phyloP scores from a whole-genome alignment of 2,888 invertebrate genomes.

The Adelphocoris suturalis region DNA sequence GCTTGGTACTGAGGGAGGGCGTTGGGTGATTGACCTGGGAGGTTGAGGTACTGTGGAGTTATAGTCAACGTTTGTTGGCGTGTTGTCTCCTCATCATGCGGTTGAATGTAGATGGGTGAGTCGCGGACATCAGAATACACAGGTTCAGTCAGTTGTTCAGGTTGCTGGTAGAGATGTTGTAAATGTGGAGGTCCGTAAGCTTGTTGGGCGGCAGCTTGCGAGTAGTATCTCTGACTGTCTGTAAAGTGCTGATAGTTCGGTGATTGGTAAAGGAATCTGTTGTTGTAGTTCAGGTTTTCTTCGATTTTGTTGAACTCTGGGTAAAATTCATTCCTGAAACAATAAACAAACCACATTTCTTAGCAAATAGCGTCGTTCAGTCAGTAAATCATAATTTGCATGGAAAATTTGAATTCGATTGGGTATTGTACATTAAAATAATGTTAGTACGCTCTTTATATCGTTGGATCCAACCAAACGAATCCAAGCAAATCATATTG shows the following conservation, averaged over 20 bases:
- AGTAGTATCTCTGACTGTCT: slow-evolving; percentile 48
- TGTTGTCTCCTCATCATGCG: slow-evolving; percentile 63
- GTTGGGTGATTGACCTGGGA: slow-evolving; percentile 14
- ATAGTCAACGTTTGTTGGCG: slow-evolving; percentile 57
- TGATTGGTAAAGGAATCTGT: slow-evolving; percentile 61
- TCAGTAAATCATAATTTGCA: neutral
- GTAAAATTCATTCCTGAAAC: slow-evolving; percentile 56
- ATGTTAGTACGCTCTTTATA: no score
- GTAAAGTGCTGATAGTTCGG: slow-evolving; percentile 63
- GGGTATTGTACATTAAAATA: no score
- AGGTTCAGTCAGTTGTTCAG: slow-evolving; percentile 54
- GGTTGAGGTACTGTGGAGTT: slow-evolving; percentile 41
- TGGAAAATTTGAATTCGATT: no score
- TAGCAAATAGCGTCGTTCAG: neutral
- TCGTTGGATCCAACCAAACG: no score
- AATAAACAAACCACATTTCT: neutral
- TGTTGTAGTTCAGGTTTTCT: slow-evolving; percentile 67
- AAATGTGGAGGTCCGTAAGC: slow-evolving; percentile 44
- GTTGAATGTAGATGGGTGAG: slow-evolving; percentile 59
- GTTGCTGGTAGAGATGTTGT: slow-evolving; percentile 57
- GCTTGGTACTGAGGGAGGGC: neutral
- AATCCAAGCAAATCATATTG: no score
- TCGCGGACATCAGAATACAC: slow-evolving; percentile 60
- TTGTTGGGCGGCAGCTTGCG: slow-evolving; percentile 33
- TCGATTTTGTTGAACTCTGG: slow-evolving; percentile 61